Evolutionary conservation across 64 coral and sea anemone species (phyloP), one percentile per base, ranked within the genome.

Genomic region (Montipora capricornis): DNA sequence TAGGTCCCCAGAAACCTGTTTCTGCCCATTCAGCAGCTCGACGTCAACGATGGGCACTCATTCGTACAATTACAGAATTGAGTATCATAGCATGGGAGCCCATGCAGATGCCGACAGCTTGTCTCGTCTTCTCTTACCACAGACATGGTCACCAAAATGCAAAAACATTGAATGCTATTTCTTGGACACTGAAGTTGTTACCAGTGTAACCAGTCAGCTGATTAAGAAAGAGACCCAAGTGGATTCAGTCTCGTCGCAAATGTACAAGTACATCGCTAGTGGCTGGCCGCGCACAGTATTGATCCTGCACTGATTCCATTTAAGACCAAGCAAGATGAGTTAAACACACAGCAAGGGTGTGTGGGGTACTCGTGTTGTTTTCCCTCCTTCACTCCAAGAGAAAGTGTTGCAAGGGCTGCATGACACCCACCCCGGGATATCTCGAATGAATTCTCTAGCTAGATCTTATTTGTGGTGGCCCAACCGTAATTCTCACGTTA

Each of bases 111-210:
- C 70, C 4, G 70, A 74, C 70, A 74, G 24, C 70, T 6, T 74
- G 19, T 22, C 70, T 74, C 29, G 29, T 74, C 68, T 93, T 76
- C 91, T 82, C 37, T 78, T 93, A 82, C 91, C 91, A 20, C 70
- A 77, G 84, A 93, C 83, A 93, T 88, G 76, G 84, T 19, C 87
- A 88, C 92, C 83, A 66, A 68, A 49, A 88, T 76, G 70, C n/a
- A 20, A 37, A 74, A 74, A 74, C n/a, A 22, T 22, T 22, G 70
- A 74, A 74, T 76, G 70, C 70, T 93, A 88, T 11, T 88, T 87
- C 75, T 69, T 93, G 77, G 83, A 87, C 86, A 86, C 59, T 61
- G 59, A 87, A 93, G 74, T 44, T 74, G 85, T 87, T 11, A 46
- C 82, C 64, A 86, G 67, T 92, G 73, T 58, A 47, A 77, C 44